A percentile compares a stretch with the other conserved stretches of the same genome.
These are phyloP conservation scores for Smittia aterrima DNA, from an alignment of 2,888 invertebrate species.

Conservation along the genomic window DNA sequence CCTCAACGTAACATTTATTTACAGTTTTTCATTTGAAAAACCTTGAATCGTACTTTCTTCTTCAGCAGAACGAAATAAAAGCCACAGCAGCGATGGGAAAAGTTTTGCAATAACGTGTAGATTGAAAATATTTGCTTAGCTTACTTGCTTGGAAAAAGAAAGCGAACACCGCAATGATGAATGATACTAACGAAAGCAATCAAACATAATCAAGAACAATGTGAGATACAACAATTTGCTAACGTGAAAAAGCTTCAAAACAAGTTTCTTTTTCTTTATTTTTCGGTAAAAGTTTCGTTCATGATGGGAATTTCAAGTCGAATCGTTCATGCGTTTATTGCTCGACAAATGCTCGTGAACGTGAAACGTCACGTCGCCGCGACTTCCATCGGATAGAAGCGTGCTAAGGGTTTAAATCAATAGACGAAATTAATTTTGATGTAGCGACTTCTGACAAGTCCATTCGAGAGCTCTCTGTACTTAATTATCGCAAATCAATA, in stretches of 20 bases:
- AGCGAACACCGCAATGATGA: conserved; percentile 5
- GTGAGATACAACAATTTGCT: conserved; percentile 22
- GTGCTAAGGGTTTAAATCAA: neutral
- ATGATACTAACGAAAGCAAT: conserved; percentile 28
- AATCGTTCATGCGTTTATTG: neutral
- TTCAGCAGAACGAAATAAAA: neutral
- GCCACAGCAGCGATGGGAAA: neutral
- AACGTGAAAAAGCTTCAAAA: neutral
- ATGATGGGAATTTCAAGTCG: neutral
- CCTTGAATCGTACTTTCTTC: neutral
- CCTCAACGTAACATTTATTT: neutral
- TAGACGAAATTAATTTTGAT: neutral
- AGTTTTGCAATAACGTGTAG: conserved; percentile 18
- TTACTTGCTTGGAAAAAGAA: neutral
- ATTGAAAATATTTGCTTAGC: neutral
- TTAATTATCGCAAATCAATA: conserved; percentile 35
- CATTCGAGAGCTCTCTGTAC: neutral
- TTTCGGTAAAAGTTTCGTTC: neutral
- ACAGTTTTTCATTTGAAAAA: neutral
- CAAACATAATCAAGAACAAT: conserved; percentile 36
- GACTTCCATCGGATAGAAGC: neutral
- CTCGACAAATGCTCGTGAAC: neutral
- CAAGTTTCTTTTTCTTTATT: neutral
- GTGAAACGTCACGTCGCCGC: neutral
- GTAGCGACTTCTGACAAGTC: neutral